Percentiles rank a stretch among this genome's conserved stretches.
Evolutionary conservation across 2,888 invertebrate genomes (phyloP).

Genomic region (Boloria euphrosyne): DNA sequence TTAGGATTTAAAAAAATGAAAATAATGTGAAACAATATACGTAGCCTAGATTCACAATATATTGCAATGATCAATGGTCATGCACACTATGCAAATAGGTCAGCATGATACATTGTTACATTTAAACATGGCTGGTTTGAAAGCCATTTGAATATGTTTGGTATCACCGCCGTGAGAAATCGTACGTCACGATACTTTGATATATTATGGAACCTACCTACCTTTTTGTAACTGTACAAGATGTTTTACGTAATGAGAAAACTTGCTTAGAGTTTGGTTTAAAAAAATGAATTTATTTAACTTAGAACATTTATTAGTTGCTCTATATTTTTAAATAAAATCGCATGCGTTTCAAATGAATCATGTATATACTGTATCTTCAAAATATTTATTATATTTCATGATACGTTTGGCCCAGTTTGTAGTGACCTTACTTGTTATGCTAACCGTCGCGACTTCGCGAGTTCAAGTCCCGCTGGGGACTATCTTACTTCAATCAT

Average conservation of each 20-base stretch:
- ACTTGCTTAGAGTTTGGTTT: no score
- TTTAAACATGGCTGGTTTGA: conserved; percentile 27
- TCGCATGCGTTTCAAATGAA: no score
- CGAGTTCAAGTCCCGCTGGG: no score
- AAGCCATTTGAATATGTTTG: conserved; percentile 8
- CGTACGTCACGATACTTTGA: conserved; percentile 35
- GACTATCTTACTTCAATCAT: no score
- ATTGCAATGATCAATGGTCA: conserved; percentile 28
- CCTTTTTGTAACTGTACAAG: conserved; percentile 8
- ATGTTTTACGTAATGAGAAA: neutral
- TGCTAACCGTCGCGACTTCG: no score
- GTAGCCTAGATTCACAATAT: conserved; percentile 14
- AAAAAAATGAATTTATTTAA: no score
- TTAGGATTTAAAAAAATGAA: conserved; percentile 11
- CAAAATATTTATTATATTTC: no score
- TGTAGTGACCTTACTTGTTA: no score
- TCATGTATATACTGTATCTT: no score
- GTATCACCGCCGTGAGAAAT: conserved; percentile 35
- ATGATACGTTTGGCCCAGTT: no score
- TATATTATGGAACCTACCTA: conserved; percentile 21
- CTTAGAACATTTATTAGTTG: no score
- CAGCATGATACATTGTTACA: conserved; percentile 22
- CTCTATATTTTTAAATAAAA: no score
- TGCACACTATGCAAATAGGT: conserved; percentile 34
- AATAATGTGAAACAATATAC: neutral